Conservation (phyloP, 1,140 invertebrate species). For the Platorchestia sp. region DNA sequence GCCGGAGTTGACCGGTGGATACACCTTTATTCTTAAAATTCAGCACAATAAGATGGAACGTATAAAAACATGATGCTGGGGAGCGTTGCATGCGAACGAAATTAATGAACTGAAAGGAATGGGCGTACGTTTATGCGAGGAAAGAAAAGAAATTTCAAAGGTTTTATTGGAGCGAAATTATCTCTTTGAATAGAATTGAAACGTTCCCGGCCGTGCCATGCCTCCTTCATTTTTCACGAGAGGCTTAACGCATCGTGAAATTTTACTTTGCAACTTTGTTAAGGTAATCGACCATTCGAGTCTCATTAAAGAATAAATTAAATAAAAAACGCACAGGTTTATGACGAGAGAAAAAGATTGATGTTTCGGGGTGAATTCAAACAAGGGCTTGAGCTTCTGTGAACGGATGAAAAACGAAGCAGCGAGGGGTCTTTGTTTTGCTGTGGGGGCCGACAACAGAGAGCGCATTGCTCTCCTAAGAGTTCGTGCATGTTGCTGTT, state of each 20-base stretch:
- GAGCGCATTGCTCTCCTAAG: constrained; percentile 36
- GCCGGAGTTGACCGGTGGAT: constrained; percentile 46
- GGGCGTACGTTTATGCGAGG: not conserved
- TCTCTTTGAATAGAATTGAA: not conserved
- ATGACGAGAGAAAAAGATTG: not conserved
- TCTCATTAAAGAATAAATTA: not conserved
- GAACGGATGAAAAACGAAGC: not conserved
- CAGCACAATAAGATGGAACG: not conserved
- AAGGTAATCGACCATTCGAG: not conserved
- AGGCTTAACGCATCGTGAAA: not conserved
- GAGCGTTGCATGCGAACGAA: constrained; percentile 14
- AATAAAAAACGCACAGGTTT: not conserved
- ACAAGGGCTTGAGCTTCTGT: not conserved
- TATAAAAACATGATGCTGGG: not conserved
- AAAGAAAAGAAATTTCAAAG: not conserved
- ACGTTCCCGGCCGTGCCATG: not conserved
- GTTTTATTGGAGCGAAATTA: not conserved
- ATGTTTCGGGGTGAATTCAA: not conserved
- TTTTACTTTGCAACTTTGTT: not conserved
- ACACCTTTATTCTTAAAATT: constrained; percentile 28
- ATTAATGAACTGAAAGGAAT: constrained; percentile 24
- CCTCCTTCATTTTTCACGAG: not conserved
- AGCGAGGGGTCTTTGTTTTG: constrained; percentile 43
- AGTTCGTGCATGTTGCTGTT: constrained; percentile 32
- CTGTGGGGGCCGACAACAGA: not conserved